A percentile compares a stretch with the other conserved stretches of the same genome.
phyloP scores from a whole-genome alignment of 2,797 vertebrate species.

The Acridotheres tristis region DNA sequence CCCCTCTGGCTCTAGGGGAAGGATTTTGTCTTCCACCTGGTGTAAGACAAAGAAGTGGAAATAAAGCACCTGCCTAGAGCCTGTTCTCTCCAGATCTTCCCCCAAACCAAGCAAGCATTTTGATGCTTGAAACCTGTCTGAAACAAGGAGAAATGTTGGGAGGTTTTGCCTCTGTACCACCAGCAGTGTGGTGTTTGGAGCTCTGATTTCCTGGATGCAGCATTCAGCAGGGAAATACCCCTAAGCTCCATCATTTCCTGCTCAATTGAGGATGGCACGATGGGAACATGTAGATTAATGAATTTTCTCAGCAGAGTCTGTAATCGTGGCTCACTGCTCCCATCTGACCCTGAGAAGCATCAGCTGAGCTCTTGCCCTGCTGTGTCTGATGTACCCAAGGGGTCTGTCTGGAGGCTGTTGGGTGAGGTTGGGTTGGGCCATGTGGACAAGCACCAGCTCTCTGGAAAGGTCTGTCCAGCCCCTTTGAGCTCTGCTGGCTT shows the following conservation, averaged over 20 bases:
- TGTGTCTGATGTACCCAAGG: rapidly evolving
- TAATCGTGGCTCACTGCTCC: neutral
- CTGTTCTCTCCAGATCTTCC: neutral
- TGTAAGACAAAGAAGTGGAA: neutral
- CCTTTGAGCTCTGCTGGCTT: neutral
- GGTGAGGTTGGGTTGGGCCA: neutral
- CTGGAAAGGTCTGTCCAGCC: neutral
- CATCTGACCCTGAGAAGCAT: neutral
- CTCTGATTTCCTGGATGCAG: neutral
- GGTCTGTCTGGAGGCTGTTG: neutral
- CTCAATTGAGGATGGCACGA: neutral
- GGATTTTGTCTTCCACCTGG: neutral
- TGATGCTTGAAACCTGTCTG: neutral
- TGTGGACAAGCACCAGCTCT: neutral
- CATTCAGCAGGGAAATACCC: neutral
- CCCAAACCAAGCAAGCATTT: neutral
- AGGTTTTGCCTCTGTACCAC: neutral
- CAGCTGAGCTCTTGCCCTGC: neutral
- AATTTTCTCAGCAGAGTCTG: neutral
- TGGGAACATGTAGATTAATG: neutral
- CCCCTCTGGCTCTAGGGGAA: neutral
- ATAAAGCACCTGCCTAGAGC: neutral
- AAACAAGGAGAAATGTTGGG: neutral
- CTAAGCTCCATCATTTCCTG: neutral
- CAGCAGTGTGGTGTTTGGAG: neutral